These are phyloP conservation scores for Drosophila histrio DNA, from an alignment of 2,888 invertebrate species.

Conservation along the genomic window DNA sequence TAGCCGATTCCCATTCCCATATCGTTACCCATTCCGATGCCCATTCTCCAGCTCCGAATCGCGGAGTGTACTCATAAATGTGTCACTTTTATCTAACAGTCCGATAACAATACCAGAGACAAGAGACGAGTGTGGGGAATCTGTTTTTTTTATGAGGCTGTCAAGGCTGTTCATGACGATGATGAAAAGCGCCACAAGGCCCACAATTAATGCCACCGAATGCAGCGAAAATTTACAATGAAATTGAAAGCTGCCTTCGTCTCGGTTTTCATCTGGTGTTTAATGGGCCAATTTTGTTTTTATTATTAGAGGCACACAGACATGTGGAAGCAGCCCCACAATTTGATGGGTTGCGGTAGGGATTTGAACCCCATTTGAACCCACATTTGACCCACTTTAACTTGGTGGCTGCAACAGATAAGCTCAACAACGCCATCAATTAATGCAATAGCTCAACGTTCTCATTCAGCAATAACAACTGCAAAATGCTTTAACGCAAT, in stretches of 20 bases:
- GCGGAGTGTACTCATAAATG: slow-evolving; percentile 40
- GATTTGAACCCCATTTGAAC: slow-evolving; percentile 43
- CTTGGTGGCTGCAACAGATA: slow-evolving; percentile 37
- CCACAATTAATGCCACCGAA: slow-evolving; percentile 54
- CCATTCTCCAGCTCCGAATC: slow-evolving; percentile 14
- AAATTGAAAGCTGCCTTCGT: slow-evolving; percentile 22
- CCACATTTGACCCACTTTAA: slow-evolving; percentile 65
- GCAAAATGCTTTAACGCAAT: slow-evolving; percentile 13
- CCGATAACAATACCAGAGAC: slow-evolving; percentile 41
- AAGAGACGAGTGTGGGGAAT: neutral
- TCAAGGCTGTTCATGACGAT: slow-evolving; percentile 23
- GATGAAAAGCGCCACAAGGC: slow-evolving; percentile 30
- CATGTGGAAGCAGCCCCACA: slow-evolving; percentile 4
- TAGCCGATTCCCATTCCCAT: slow-evolving; percentile 7
- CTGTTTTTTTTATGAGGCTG: slow-evolving; percentile 46
- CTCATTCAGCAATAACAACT: slow-evolving; percentile 1
- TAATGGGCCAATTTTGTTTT: slow-evolving; percentile 15
- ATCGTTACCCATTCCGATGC: slow-evolving; percentile 2
- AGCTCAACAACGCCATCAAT: slow-evolving; percentile 43
- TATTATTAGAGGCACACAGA: slow-evolving; percentile 12
- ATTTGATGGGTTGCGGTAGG: slow-evolving; percentile 42
- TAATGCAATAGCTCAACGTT: slow-evolving; percentile 25
- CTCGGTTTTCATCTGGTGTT: slow-evolving; percentile 24
- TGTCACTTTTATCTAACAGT: slow-evolving; percentile 54
- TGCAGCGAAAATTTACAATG: slow-evolving; percentile 35